phyloP scores from a whole-genome alignment of 2,888 invertebrate genomes.

The Metalampra italica region DNA sequence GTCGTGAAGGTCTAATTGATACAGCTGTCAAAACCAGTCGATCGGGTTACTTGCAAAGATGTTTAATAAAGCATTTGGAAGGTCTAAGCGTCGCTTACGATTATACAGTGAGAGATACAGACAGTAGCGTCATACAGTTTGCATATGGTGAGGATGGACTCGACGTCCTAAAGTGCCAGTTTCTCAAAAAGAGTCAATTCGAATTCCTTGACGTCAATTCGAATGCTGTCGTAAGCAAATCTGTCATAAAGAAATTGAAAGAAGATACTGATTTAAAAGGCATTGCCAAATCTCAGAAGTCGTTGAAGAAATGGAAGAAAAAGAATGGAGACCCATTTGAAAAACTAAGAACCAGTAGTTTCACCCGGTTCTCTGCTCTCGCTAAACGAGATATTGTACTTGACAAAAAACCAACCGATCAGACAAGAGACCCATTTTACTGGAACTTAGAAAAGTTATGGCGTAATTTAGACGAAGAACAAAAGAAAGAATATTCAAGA shows the following conservation, averaged over 20 bases:
- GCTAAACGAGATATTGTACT: conserved; percentile 66
- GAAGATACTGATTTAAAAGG: conserved; percentile 68
- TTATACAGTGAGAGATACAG: conserved; percentile 96
- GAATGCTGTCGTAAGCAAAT: conserved; percentile 79
- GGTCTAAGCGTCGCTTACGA: conserved; percentile 96
- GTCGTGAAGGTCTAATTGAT: conserved; percentile 99
- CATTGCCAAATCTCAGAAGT: conserved; percentile 78
- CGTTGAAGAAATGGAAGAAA: conserved; percentile 80
- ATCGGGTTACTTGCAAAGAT: conserved; percentile 98
- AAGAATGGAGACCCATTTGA: conserved; percentile 65
- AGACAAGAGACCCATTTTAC: conserved; percentile 79
- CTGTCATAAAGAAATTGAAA: conserved; percentile 78
- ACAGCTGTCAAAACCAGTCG: conserved; percentile 99
- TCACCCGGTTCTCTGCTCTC: conserved; percentile 79
- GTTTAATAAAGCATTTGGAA: conserved; percentile 98
- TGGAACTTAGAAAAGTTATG: conserved; percentile 82
- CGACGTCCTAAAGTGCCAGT: conserved; percentile 93
- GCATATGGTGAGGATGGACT: conserved; percentile 96
- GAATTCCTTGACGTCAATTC: conserved; percentile 91
- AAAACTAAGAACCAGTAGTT: conserved; percentile 74
- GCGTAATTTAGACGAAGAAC: conserved; percentile 79
- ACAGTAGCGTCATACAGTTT: conserved; percentile 95
- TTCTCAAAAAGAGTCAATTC: conserved; percentile 86
- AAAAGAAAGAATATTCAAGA: conserved; percentile 72
- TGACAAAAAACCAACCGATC: conserved; percentile 62